Conservation (phyloP, 64 coral and sea anemone genomes). For the Porites australiensis region DNA sequence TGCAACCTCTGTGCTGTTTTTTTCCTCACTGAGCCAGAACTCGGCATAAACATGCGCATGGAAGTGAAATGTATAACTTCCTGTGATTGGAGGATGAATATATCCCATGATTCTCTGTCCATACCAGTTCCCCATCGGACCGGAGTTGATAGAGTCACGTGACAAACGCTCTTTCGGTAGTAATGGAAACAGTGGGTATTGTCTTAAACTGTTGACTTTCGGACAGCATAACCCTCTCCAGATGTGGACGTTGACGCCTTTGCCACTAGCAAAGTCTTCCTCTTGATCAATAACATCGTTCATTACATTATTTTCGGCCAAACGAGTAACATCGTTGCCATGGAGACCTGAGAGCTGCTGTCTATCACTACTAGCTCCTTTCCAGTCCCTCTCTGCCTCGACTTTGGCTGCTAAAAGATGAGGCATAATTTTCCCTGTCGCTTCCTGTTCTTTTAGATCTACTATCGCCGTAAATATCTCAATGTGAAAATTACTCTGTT, state of each 20-base stretch:
- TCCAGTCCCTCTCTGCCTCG: background rate
- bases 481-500: background rate
- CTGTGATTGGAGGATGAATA: conserved; percentile 32
- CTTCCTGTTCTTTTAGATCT: background rate
- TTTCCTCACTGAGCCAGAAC: conserved; percentile 36
- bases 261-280: background rate
- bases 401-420: background rate
- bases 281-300: background rate
- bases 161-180: conserved; percentile 10
- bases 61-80: conserved; percentile 40
- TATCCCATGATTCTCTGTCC: conserved; percentile 61
- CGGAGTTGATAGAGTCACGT: conserved; percentile 54
- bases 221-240: conserved; percentile 47
- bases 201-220: conserved; percentile 37
- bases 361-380: background rate
- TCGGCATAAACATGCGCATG: conserved; percentile 21
- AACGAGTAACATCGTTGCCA: background rate
- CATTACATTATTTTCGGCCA: background rate
- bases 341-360: background rate
- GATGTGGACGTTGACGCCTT: conserved; percentile 45
- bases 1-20: background rate
- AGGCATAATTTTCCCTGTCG: background rate
- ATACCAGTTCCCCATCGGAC: conserved; percentile 22
- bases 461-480: background rate
- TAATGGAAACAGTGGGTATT: conserved; percentile 43